phyloP scores from a whole-genome alignment of 2,797 vertebrate species.

The Propithecus deckenii region DNA sequence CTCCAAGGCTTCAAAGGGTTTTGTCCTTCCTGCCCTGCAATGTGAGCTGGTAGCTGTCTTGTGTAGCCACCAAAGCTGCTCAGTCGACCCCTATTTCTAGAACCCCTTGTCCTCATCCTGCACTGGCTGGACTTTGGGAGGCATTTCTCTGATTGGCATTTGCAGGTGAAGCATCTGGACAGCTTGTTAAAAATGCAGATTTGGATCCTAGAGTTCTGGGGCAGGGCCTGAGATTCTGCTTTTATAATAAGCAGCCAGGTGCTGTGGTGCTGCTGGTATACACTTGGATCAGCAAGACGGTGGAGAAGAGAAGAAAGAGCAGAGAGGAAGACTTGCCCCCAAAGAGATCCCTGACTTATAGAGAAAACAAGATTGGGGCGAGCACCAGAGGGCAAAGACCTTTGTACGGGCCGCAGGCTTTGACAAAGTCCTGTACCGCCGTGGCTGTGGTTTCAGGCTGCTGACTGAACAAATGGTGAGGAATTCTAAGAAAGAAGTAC shows the following conservation, averaged over 20 bases:
- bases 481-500: background rate
- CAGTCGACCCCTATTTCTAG: background rate
- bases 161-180: background rate
- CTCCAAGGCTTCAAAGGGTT: background rate
- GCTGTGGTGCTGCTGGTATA: background rate
- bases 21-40: too few relatives aligned
- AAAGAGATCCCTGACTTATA: background rate
- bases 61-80: background rate
- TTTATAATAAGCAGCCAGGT: background rate
- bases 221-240: background rate
- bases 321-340: background rate
- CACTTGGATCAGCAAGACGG: background rate
- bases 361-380: background rate
- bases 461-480: background rate
- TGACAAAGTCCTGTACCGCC: background rate
- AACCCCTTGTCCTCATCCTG: background rate
- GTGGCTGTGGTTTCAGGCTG: background rate
- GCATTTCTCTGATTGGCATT: background rate
- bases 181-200: background rate
- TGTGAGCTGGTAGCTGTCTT: background rate
- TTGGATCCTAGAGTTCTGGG: background rate
- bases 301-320: background rate
- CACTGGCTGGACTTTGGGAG: background rate
- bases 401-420: background rate
- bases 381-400: background rate